Evolutionary conservation across 1,140 invertebrate species (phyloP), one percentile per base, ranked within the genome.

Genomic region (Formica exsecta): DNA sequence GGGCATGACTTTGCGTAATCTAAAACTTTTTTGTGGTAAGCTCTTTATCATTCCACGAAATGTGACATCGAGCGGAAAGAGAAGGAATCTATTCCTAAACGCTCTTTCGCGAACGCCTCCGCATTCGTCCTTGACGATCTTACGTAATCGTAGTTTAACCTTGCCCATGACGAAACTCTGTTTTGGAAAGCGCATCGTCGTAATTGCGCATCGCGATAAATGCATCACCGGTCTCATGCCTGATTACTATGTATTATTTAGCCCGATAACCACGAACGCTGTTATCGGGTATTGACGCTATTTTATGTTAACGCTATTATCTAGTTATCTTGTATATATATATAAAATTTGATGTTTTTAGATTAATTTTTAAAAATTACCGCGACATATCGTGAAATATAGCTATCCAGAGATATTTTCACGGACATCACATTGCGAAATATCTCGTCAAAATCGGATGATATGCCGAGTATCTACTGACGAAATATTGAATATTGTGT

Each of bases 131-230:
- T 57, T 5, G 36, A 16, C 22, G 19, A n/a, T 2, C 38, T 87
- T 87, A 89, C 54, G 32, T 77, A 71, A 88, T 71, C 65, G 59
- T 81, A 54, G 62, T 19, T 54, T 29, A 19, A 16, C 13, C 74
- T 36, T 61, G n/a, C 36, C 68, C 51, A 16, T 3, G 25, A 36
- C 32, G 25, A 87, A 68, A 64, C 19, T 81, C n/a, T 41, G n/a
- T 59, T 59, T 85, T n/a, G 22, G 70, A 66, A 75, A 59, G 32
- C 25, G 8, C n/a, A 16, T 22, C 7, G 19, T 75, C 7, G 51
- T n/a, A 8, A 22, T 16, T 19, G 16, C 13, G 32, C 19, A 32
- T 36, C 54, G 32, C 19, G 57, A 73, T 16, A 38, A 41, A 76
- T 59, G 16, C 16, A 13, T 32, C 36, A 48, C 16, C n/a, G 22